Evolutionary conservation across 2,113 vertebrate species (phyloP).

Genomic region (Odocoileus virginianus): DNA sequence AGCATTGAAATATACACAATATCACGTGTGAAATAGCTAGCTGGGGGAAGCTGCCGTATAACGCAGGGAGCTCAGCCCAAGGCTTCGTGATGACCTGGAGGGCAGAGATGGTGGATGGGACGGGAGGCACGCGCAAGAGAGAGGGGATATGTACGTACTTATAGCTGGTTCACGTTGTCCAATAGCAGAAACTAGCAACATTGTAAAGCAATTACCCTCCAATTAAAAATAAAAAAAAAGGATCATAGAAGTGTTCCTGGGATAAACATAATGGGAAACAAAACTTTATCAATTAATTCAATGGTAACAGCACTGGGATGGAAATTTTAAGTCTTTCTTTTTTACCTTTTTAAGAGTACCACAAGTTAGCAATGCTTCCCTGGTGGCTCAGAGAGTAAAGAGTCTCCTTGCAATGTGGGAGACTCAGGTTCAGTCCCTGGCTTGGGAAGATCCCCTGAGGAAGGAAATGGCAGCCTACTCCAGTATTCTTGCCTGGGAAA

Average conservation of each 20-base stretch:
- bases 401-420: not conserved
- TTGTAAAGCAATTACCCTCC: not conserved
- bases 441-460: not conserved
- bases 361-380: not conserved
- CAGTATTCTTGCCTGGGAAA: not conserved
- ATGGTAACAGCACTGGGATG: not conserved
- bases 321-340: not conserved
- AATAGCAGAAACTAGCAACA: not conserved
- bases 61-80: not conserved
- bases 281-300: not conserved
- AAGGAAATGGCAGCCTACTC: not conserved
- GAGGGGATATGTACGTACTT: not conserved
- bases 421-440: not conserved
- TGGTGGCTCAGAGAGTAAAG: not conserved
- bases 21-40: not conserved
- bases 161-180: not conserved
- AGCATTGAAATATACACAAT: not conserved
- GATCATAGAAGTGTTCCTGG: not conserved
- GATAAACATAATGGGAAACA: not conserved
- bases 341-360: not conserved
- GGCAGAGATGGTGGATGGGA: not conserved
- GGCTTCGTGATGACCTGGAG: not conserved
- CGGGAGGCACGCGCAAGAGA: rapidly evolving
- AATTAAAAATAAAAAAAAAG: not conserved
- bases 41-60: not conserved